These are phyloP conservation scores for Lycia hirtaria DNA, from an alignment of 2,888 invertebrate species.

Conservation along the genomic window DNA sequence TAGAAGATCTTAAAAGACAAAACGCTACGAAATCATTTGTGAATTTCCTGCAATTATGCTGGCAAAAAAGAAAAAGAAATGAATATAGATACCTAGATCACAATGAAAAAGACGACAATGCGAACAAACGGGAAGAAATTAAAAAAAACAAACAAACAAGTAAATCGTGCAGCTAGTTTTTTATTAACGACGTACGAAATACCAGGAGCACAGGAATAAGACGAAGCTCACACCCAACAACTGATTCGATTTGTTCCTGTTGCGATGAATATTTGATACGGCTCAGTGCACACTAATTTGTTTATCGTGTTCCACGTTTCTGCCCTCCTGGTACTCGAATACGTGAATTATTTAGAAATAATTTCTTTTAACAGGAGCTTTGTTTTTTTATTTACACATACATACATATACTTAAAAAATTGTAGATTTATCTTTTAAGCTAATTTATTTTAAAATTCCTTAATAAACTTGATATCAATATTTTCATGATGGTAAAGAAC, in stretches of 20 bases:
- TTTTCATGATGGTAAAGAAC: too few relatives aligned
- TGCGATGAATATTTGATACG: constrained; percentile 84
- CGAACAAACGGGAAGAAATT: not conserved
- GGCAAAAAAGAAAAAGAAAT: too few relatives aligned
- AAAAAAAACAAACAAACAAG: constrained; percentile 44
- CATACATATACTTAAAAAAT: not conserved
- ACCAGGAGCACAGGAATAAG: constrained; percentile 70
- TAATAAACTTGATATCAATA: not conserved
- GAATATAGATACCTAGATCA: not conserved
- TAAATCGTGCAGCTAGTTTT: constrained; percentile 55
- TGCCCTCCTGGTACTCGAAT: constrained; percentile 66
- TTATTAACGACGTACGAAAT: constrained; percentile 59
- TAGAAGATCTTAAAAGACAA: too few relatives aligned
- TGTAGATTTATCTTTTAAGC: not conserved
- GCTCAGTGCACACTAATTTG: constrained; percentile 84
- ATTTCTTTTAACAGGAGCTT: constrained; percentile 23
- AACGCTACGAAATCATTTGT: too few relatives aligned
- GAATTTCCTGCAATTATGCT: too few relatives aligned
- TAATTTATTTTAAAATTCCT: not conserved
- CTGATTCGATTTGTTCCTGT: constrained; percentile 85
- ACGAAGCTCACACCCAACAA: constrained; percentile 66
- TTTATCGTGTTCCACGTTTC: constrained; percentile 72
- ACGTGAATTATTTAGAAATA: constrained; percentile 60
- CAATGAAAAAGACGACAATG: not conserved
- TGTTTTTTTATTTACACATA: not conserved